Evolutionary conservation across 2,797 vertebrate species (phyloP).

Genomic region (Hydrolagus colliei): DNA sequence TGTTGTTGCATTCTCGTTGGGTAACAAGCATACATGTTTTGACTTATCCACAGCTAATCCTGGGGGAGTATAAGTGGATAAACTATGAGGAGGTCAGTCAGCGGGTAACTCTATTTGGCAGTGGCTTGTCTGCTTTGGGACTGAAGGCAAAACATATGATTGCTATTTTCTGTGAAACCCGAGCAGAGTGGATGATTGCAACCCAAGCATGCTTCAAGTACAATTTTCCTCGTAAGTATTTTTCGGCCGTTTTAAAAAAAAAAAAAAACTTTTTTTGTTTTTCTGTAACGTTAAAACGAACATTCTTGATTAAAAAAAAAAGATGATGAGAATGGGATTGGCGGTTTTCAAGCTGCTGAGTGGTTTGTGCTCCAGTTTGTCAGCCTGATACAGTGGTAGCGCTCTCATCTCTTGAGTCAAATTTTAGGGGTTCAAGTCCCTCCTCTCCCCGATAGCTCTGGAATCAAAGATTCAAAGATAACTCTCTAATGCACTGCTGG

Average conservation of each 20-base stretch:
- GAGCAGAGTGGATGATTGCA: conserved; percentile 91
- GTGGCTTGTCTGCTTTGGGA: conserved; percentile 75
- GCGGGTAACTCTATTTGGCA: conserved; percentile 65
- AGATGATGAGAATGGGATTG: no score
- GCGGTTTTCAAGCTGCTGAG: no score
- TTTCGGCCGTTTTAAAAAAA: background rate
- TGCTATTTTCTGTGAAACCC: conserved; percentile 91
- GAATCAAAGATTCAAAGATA: no score
- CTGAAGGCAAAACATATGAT: conserved; percentile 75
- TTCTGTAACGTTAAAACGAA: background rate
- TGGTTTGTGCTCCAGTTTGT: no score
- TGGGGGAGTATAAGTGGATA: conserved; percentile 84
- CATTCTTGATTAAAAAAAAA: background rate
- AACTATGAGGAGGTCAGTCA: conserved; percentile 75
- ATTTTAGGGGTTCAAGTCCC: no score
- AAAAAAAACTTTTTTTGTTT: background rate
- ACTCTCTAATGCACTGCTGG: no score
- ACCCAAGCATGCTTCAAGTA: conserved; percentile 87
- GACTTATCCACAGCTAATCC: conserved; percentile 64
- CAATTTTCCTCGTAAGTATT: conserved; percentile 83
- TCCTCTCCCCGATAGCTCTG: no score
- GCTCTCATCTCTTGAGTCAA: no score
- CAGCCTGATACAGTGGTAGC: no score
- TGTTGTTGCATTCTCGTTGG: background rate
- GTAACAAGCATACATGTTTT: background rate